Conservation (phyloP, 2,113 vertebrate species). For the Perca schrenkii region DNA sequence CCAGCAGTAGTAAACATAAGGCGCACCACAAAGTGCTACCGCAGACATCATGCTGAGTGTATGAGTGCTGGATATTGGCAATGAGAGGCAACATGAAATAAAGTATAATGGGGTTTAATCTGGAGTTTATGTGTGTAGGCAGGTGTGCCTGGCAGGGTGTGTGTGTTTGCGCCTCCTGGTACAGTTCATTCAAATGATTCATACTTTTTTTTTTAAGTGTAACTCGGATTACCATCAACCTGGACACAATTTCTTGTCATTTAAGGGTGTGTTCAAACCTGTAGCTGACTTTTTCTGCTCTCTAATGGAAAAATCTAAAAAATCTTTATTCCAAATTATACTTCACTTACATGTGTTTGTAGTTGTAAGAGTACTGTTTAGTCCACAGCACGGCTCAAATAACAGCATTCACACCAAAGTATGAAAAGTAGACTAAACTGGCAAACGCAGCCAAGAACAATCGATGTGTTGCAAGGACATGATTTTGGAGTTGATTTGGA, state of each 20-base stretch:
- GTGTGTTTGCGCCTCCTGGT: not conserved
- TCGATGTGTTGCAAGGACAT: not conserved
- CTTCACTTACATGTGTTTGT: not conserved
- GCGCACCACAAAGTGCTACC: constrained; percentile 54
- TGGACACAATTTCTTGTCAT: constrained; percentile 5
- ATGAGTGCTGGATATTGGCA: constrained; percentile 44
- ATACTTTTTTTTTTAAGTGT: not conserved
- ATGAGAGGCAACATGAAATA: constrained; percentile 27
- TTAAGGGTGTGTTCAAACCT: not conserved
- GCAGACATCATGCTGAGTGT: constrained; percentile 48
- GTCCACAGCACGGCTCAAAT: not conserved
- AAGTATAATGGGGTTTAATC: constrained; percentile 33
- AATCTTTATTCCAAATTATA: not conserved
- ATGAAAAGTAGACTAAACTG: not conserved
- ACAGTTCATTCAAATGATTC: not conserved
- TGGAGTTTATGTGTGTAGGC: constrained; percentile 41
- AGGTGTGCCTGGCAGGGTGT: constrained; percentile 32
- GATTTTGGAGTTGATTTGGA: not conserved
- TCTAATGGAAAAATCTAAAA: constrained; percentile 6
- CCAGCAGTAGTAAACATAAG: constrained; percentile 68
- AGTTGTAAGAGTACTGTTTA: not conserved
- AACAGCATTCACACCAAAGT: constrained; percentile 11
- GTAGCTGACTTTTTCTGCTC: not conserved
- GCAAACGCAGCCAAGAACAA: not conserved
- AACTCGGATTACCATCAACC: not conserved